These are phyloP conservation scores for Apodemia zela DNA, from an alignment of 2,888 invertebrate genomes.

Conservation along the genomic window DNA sequence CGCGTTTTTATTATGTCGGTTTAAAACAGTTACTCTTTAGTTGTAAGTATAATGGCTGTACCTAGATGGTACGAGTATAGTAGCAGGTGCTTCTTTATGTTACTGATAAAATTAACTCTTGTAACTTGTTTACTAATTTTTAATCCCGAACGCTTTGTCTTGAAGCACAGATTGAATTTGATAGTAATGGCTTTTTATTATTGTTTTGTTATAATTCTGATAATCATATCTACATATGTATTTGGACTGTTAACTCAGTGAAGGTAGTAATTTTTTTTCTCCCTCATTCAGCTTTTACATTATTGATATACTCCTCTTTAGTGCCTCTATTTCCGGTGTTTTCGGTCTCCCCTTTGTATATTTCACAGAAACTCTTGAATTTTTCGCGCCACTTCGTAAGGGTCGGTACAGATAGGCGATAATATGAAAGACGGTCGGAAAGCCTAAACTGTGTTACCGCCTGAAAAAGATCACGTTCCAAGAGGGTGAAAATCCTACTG, in stretches of 20 bases:
- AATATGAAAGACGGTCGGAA: neutral
- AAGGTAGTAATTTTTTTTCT: slow-evolving; percentile 24
- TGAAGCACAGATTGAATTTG: slow-evolving; percentile 56
- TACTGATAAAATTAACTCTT: slow-evolving; percentile 39
- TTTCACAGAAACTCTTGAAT: slow-evolving; percentile 16
- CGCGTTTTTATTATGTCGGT: slow-evolving; percentile 17
- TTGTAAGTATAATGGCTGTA: slow-evolving; percentile 44
- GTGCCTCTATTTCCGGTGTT: slow-evolving; percentile 49
- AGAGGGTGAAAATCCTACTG: neutral
- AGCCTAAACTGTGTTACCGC: neutral
- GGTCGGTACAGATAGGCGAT: slow-evolving; percentile 3
- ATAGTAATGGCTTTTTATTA: slow-evolving; percentile 70
- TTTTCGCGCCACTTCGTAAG: neutral
- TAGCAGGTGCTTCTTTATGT: slow-evolving; percentile 68
- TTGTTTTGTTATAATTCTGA: slow-evolving; percentile 40
- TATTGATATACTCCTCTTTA: slow-evolving; percentile 17
- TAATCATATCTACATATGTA: slow-evolving; percentile 48
- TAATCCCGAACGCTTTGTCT: slow-evolving; percentile 60
- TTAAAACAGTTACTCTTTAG: slow-evolving; percentile 32
- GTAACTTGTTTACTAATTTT: slow-evolving; percentile 43
- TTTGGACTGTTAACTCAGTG: slow-evolving; percentile 26
- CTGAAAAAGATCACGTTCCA: slow-evolving; percentile 1
- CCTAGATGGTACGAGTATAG: slow-evolving; percentile 50
- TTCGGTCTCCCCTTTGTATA: slow-evolving; percentile 32
- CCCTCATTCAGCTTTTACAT: slow-evolving; percentile 19